A percentile compares a stretch with the other conserved stretches of the same genome.
Conservation (phyloP, 2,888 invertebrate genomes). For the Aphidoletes aphidimyza region DNA sequence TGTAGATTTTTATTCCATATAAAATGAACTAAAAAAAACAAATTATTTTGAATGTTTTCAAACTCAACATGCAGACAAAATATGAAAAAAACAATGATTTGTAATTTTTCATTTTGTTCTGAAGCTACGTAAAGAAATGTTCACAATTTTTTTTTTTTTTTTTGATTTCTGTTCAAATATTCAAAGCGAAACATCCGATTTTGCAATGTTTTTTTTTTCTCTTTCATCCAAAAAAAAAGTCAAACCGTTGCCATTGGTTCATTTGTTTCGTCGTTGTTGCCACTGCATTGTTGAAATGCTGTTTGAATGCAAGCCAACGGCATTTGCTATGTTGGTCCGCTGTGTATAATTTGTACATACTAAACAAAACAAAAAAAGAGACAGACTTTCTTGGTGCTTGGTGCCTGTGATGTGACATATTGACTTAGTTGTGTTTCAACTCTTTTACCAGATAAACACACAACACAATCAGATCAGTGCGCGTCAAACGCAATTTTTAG, state of each 20-base stretch:
- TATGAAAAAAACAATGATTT: background rate
- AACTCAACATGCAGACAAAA: background rate
- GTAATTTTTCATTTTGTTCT: background rate
- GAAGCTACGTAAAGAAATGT: no score
- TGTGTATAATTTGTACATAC: background rate
- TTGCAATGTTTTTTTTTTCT: background rate
- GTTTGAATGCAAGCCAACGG: slow-evolving; percentile 5
- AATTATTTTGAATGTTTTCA: background rate
- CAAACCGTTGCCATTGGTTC: no score
- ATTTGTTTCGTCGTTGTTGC: no score
- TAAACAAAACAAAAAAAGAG: background rate
- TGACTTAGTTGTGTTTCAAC: slow-evolving; percentile 21
- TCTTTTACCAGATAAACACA: slow-evolving; percentile 34
- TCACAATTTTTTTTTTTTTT: background rate
- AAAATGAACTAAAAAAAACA: background rate
- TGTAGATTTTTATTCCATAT: no score
- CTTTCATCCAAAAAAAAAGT: background rate
- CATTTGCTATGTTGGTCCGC: background rate
- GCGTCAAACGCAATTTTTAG: background rate
- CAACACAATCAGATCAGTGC: no score
- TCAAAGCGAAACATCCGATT: background rate
- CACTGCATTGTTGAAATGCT: no score
- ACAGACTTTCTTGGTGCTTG: background rate
- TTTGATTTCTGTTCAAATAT: no score
- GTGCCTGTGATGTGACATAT: background rate